Base-by-base conservation (phyloP, 2,888 invertebrate genomes). In the Nymphalis urticae region DNA sequence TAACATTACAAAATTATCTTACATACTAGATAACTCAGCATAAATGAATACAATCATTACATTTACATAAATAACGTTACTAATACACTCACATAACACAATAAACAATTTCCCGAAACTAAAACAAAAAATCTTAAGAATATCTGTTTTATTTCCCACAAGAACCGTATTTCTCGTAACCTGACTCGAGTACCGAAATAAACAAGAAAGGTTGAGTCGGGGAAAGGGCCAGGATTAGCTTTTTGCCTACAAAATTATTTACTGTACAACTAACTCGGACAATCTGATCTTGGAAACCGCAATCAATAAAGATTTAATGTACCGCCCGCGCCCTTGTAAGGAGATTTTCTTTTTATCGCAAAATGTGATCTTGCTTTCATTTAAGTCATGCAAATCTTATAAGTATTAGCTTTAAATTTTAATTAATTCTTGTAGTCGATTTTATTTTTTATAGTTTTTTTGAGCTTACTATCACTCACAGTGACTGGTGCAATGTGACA, bases 211-310 rank as follows among this genome's bases (percentile, higher is more conserved):
- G 70, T 68, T 68, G 62, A 50, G 13, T 27, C 42, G 48, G 42
- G 58, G 53, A 63, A 70, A 68, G 64, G 64, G 64, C 42, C 56
- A 58, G 68, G 75, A 75, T 75, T 73, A 75, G 72, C 73, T 76
- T 74, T 74, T 68, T 72, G 74, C 71, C 73, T 69, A 67, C 64
- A 73, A 75, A 75, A 74, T 74, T 73, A 73, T 75, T 75, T 73
- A 75, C 73, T 64, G 71, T 69, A 60, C 61, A 62, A 66, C 48
- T 60, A 48, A 54, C 67, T 66, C 56, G 50, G 51, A 42, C 63
- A 68, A 70, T 69, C 66, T 48, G 66, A 68, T 66, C 56, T 67
- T 24, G 65, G 62, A 58, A 69, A 70, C 69, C 70, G 62, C 64
- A 72, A 65, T 67, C 65, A 67, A 68, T 67, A 70, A 62, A 67